Percentiles rank a stretch among this genome's conserved stretches.
These are phyloP conservation scores for Thelaira solivaga DNA, from an alignment of 2,888 invertebrate genomes.

Conservation along the genomic window DNA sequence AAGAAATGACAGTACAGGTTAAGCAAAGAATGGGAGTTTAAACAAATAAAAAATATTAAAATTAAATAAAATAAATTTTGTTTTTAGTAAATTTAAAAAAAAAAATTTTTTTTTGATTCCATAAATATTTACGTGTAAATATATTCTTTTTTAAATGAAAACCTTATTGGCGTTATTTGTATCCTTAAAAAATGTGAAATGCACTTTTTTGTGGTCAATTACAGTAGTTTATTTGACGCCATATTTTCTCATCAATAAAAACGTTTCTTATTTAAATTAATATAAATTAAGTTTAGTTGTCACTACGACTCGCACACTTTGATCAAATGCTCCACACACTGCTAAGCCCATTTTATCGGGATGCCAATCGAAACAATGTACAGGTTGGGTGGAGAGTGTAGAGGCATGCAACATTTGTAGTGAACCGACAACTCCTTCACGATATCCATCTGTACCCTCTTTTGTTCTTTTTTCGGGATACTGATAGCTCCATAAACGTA, in stretches of 20 bases:
- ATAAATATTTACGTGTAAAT: background rate
- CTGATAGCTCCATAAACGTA: constrained; percentile 96
- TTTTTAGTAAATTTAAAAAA: background rate
- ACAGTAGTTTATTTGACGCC: too few relatives aligned
- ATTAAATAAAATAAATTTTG: background rate
- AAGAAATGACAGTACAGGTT: constrained; percentile 64
- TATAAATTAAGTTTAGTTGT: constrained; percentile 90
- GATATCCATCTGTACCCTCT: constrained; percentile 84
- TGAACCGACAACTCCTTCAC: constrained; percentile 86
- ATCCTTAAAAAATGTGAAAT: too few relatives aligned
- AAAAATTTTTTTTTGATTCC: background rate
- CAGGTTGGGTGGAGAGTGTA: constrained; percentile 90
- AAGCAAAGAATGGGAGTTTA: constrained; percentile 68
- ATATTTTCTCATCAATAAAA: too few relatives aligned
- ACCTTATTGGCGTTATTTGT: background rate
- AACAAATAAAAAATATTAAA: constrained; percentile 1
- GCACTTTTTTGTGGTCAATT: too few relatives aligned
- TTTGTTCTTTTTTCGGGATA: constrained; percentile 88
- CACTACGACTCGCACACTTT: constrained; percentile 89
- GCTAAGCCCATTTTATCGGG: constrained; percentile 91
- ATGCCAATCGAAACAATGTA: constrained; percentile 94
- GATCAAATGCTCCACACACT: constrained; percentile 94
- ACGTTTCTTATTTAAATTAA: constrained; percentile 28
- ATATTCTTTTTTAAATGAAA: background rate
- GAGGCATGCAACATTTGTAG: constrained; percentile 87